Base-by-base conservation (phyloP, 1,140 invertebrate species). In the Pseudomyrmex dendroicus region DNA sequence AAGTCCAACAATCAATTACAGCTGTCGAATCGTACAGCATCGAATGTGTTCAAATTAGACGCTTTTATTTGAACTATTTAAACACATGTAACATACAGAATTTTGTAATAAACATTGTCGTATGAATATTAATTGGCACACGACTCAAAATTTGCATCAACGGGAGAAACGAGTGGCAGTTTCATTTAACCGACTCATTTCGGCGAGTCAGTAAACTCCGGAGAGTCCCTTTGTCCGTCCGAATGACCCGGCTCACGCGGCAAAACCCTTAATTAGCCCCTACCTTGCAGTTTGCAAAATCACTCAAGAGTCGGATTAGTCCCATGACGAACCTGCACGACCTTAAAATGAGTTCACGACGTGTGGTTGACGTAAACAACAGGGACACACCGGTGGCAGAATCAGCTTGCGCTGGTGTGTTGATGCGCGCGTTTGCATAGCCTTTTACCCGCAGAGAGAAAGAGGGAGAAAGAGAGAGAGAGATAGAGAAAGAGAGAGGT, bases 221-320 rank as follows among this genome's bases (percentile, higher is more conserved):
- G n/a, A 59, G 20, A 17, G 15, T 61, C 44, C 44, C 22, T 52
- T 80, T 54, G 73, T 15, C 61, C 59, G n/a, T 63, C 20, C 64
- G 44, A 59, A 78, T 57, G 52, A 68, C 64, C 44, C 66, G 44
- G 3, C 76, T 22, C 57, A 50, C 72, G 59, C 59, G 46, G 57
- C 78, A 57, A 82, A 87, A 86, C 74, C 83, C 83, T 88, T 87
- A 87, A 88, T 88, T 88, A 88, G 84, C 78, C 70, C 74, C 22
- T 87, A 76, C 76, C 86, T 67, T 35, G 35, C 52, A 54, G 86
- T 88, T 84, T 78, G 86, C 77, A 72, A 88, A 89, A 89, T 88
- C 87, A 84, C 80, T 86, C 86, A 84, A 89, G 87, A 85, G 80
- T 70, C 86, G 80, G 84, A 89, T 89, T 89, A 88, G 84, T 80